Conservation (phyloP, 2,113 vertebrate genomes). For the Saimiri boliviensis region DNA sequence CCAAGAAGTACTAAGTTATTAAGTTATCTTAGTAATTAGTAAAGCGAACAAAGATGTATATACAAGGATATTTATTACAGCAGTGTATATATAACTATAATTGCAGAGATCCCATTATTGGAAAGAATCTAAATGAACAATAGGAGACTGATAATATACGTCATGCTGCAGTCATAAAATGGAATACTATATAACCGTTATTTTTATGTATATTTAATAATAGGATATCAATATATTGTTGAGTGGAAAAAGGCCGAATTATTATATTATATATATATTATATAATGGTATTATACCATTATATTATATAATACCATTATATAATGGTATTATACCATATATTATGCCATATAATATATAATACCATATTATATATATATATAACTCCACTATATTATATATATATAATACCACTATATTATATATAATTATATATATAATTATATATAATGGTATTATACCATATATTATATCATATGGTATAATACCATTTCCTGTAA, state of each 20-base stretch:
- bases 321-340: not conserved
- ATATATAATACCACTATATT: not conserved
- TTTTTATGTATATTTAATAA: not conserved
- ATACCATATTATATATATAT: not conserved
- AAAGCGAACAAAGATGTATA: not conserved
- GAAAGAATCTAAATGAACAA: not conserved
- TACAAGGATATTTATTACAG: not conserved
- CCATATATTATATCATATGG: not conserved
- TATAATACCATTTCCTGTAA: not conserved
- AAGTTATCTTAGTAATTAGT: not conserved
- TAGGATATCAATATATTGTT: not conserved
- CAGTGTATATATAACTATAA: not conserved
- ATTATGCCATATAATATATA: too few species aligned
- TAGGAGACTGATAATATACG: not conserved
- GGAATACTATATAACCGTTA: conserved; percentile 14
- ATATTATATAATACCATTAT: not conserved
- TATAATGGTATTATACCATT: not conserved
- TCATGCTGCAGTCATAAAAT: not conserved
- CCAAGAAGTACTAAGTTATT: not conserved
- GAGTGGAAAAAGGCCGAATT: not conserved
- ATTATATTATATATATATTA: not conserved
- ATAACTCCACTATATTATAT: too few species aligned
- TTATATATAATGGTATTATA: too few species aligned
- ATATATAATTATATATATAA: too few species aligned
- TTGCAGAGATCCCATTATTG: not conserved